Base-by-base conservation (phyloP, 2,888 invertebrate genomes). In the Campaea margaritaria region DNA sequence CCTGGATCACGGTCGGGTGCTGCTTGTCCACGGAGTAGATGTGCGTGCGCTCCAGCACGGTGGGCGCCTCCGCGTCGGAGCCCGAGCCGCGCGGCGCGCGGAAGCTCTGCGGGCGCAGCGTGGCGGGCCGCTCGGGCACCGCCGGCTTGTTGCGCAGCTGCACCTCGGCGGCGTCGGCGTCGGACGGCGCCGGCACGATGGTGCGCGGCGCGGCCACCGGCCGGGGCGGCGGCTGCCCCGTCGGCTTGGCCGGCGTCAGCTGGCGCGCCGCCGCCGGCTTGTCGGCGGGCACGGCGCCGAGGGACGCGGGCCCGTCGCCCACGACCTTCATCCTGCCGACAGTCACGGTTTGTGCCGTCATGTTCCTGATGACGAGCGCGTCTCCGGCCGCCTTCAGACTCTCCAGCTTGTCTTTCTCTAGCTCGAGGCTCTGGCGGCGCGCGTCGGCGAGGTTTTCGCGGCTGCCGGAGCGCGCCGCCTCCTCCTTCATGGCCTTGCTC, bases 81-180 rank as follows among this genome's bases (percentile, higher is more conserved):
- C 67, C 71, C 42, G 88, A 87, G 65, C 81, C 83, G 51, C 91
- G 84, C 51, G 86, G 81, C 55, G 82, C 90, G 62, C 93, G 86
- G 79, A 92, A 93, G 79, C 89, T 93, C 56, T 94, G 94, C 69
- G 94, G 93, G 15, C 94, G 93, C 59, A 96, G 88, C 45, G 95
- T 94, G 41, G 95, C 94, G 48, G 97, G 97, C 56, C 97, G 93
- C 82, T 96, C 96, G 49, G 97, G 97, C 68, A 97, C 94, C 50
- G 95, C 96, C 7, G 97, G 97, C 85, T 97, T 97, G 79, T 94
- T 90, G 27, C 95, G 92, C 67, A 95, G 80, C 76, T 93, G 93
- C 44, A 95, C 94, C 45, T 83, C 85, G 34, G 74, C 84, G 27
- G 84, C 84, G 21, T 79, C 81, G 13, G 78, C 78, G 13, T 78